These are phyloP conservation scores for Diplodus sargus DNA, from an alignment of 2,797 vertebrate genomes.

Conservation along the genomic window DNA sequence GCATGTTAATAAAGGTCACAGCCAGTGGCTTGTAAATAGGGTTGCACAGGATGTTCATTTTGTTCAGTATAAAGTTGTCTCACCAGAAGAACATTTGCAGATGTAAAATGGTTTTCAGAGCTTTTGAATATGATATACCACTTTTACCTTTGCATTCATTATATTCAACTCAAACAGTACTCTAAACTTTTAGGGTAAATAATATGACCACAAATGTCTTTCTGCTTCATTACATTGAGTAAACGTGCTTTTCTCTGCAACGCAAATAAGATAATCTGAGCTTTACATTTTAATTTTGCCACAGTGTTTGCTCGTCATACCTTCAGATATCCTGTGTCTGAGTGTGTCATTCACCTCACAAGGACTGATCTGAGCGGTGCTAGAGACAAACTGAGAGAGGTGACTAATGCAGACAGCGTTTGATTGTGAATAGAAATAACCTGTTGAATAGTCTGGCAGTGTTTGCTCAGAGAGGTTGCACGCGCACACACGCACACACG, in stretches of 20 bases:
- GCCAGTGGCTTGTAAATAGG: too few species aligned
- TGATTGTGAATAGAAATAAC: conserved; percentile 43
- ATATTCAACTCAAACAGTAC: neutral
- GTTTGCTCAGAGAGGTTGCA: conserved; percentile 31
- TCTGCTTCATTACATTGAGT: neutral
- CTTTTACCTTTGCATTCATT: neutral
- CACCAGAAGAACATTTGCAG: neutral
- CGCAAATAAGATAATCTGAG: neutral
- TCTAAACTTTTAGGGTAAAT: neutral
- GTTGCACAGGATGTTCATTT: neutral
- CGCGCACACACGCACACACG: neutral
- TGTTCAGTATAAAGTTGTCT: neutral
- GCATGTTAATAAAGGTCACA: neutral
- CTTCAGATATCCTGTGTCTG: conserved; percentile 2
- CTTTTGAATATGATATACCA: neutral
- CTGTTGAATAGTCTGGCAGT: conserved; percentile 39
- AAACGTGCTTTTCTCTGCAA: neutral
- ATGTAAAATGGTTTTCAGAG: neutral
- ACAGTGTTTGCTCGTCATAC: neutral
- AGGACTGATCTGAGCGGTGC: conserved; percentile 39
- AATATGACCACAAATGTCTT: neutral
- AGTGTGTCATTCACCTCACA: conserved; percentile 20
- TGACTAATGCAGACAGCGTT: conserved; percentile 51
- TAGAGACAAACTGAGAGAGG: conserved; percentile 23
- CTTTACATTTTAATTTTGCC: conserved; percentile 6